Percentiles rank a stretch among this genome's conserved stretches.
These are phyloP conservation scores for Botia kubotai DNA, from an alignment of 2,797 vertebrate genomes.

Conservation along the genomic window DNA sequence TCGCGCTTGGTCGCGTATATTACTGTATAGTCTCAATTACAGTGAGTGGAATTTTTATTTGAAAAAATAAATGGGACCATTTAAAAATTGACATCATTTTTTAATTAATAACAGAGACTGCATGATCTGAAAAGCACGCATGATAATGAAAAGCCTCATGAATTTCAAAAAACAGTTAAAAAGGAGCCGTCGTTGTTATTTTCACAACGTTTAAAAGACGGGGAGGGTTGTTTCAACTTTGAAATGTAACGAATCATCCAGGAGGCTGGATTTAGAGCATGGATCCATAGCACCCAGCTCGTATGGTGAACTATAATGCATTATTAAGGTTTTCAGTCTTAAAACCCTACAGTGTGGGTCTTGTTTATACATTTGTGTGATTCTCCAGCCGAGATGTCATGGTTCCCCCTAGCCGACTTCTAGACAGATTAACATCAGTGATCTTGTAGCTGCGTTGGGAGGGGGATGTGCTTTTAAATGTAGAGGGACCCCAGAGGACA, in stretches of 20 bases:
- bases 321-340: slow-evolving; percentile 38
- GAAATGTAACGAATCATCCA: slow-evolving; percentile 14
- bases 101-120: not conserved
- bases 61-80: too few relatives aligned
- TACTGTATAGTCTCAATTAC: not conserved
- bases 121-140: slow-evolving; percentile 16
- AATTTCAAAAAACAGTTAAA: slow-evolving; percentile 46
- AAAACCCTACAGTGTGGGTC: slow-evolving; percentile 12
- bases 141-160: slow-evolving; percentile 46
- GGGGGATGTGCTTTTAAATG: slow-evolving; percentile 47
- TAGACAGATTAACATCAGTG: slow-evolving; percentile 56
- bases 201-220: slow-evolving; percentile 24
- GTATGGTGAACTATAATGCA: slow-evolving; percentile 40
- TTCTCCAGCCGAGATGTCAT: slow-evolving; percentile 48
- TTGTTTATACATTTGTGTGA: slow-evolving; percentile 38
- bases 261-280: slow-evolving; percentile 12
- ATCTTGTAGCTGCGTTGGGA: slow-evolving; percentile 33
- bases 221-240: slow-evolving; percentile 19
- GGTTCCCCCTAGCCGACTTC: slow-evolving; percentile 49
- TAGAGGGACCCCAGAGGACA: not conserved
- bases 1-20: too few relatives aligned
- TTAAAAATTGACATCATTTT: not conserved
- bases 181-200: slow-evolving; percentile 30
- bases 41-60: too few relatives aligned
- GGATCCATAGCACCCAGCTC: slow-evolving; percentile 10